Conservation (phyloP, 2,888 invertebrate species). For the Parasteatoda lunata region DNA sequence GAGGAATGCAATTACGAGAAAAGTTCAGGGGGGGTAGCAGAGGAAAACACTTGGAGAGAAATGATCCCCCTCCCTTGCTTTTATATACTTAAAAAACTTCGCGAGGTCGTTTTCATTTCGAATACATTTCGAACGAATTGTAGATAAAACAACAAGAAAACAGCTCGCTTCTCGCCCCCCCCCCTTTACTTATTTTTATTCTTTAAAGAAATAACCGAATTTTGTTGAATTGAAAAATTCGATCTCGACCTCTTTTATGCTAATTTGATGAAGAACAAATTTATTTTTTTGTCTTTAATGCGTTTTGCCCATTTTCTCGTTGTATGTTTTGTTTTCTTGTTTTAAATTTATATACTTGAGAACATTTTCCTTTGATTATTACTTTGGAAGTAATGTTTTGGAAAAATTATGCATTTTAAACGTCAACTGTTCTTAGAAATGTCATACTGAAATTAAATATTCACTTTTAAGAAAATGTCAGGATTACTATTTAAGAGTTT, state of each 20-base stretch:
- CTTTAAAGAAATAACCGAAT: neutral
- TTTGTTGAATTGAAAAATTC: neutral
- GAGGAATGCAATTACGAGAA: constrained; percentile 35
- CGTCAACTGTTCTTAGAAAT: no score
- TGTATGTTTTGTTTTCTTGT: no score
- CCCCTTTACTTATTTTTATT: neutral
- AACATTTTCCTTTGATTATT: no score
- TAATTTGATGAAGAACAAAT: neutral
- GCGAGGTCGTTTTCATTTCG: constrained; percentile 2
- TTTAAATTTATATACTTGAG: no score
- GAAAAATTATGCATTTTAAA: no score
- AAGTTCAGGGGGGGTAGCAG: neutral
- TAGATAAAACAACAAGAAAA: constrained; percentile 1
- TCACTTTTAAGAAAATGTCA: no score
- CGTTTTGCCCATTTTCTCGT: no score
- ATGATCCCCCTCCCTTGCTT: neutral
- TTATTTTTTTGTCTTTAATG: neutral
- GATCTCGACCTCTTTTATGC: neutral
- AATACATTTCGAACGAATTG: neutral
- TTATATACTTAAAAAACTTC: neutral
- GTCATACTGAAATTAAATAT: no score
- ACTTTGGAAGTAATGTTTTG: no score
- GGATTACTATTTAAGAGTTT: no score
- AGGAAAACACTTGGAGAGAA: neutral
- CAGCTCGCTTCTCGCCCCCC: neutral